Base-by-base conservation (phyloP, 2,113 vertebrate genomes). In the Paralichthys olivaceus region DNA sequence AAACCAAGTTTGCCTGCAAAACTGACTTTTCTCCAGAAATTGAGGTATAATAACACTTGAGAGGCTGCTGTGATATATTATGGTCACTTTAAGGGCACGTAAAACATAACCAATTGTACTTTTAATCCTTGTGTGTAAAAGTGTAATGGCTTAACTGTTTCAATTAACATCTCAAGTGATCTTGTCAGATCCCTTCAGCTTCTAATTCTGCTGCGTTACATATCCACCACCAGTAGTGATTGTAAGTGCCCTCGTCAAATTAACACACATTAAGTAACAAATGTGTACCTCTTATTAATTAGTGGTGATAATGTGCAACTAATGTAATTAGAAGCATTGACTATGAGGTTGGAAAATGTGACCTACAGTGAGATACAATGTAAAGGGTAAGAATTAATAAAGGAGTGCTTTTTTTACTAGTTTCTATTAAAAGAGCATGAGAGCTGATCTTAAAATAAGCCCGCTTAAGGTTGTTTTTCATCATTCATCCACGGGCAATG, bases 201-300 rank as follows among this genome's bases (percentile, higher is more conserved):
- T 9, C 49, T 15, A 6, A 53, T 22, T 53, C 49, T 53, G 53
- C 66, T 74, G 47, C 40, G 51, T 85, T 80, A 86, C 64, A 58
- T 81, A 78, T 66, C 78, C 66, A 66, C 20, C 2, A 15, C 26
- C 2, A 19, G 75, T 78, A 23, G 49, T 74, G 57, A 72, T 49
- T 72, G 60, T 84, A 68, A 72, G 57, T 83, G 79, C 49, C 70
- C 49, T 54, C 66, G 55, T 53, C 63, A 17, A 19, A 49, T 87
- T 84, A 72, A 88, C 84, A 71, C 66, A 77, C 73, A 86, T 91
- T 53, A 49, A 20, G 49, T 53, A n/a, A 86, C 58, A 90, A 88
- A 84, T 85, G 67, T 77, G 73, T 76, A 77, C 77, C 59, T 69
- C 68, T 53, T 53, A 20, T 72, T 86, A 87, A 84, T 90, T 84